Evolutionary conservation across 2,113 vertebrate genomes (phyloP).

Genomic region (Lophura nycthemera): DNA sequence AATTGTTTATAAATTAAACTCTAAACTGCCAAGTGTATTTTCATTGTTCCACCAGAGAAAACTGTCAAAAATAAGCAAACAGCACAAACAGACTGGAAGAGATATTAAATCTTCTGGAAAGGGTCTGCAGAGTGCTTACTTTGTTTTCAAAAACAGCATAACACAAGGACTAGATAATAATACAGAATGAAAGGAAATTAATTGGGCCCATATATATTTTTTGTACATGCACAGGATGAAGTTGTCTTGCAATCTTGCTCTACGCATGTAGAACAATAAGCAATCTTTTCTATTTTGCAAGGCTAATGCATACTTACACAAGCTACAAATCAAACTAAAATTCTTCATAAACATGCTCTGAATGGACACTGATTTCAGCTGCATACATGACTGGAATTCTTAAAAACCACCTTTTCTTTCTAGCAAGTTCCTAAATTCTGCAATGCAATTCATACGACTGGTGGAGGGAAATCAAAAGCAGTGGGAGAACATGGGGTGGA

Average conservation of each 20-base stretch:
- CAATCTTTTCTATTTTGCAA: constrained; percentile 64
- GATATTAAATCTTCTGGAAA: constrained; percentile 17
- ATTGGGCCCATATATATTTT: background rate
- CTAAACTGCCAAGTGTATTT: background rate
- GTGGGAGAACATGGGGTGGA: background rate
- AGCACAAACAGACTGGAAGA: background rate
- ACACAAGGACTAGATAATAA: constrained; percentile 33
- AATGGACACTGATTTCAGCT: constrained; percentile 63
- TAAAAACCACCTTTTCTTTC: background rate
- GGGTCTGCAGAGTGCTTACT: constrained; percentile 13
- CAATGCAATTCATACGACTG: background rate
- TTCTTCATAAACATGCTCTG: constrained; percentile 30
- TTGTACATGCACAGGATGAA: constrained; percentile 10
- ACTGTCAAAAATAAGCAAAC: constrained; percentile 42
- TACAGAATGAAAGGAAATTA: constrained; percentile 42
- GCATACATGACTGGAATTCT: background rate
- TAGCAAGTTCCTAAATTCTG: constrained; percentile 6
- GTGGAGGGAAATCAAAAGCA: background rate
- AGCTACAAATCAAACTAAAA: constrained; percentile 55
- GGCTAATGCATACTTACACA: constrained; percentile 45
- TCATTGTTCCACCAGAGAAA: background rate
- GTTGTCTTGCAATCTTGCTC: constrained; percentile 20
- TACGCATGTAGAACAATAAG: constrained; percentile 46
- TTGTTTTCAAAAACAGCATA: constrained; percentile 5
- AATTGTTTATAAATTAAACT: constrained; percentile 33